Base-by-base conservation (phyloP, 2,888 invertebrate genomes). In the Drepana falcataria region DNA sequence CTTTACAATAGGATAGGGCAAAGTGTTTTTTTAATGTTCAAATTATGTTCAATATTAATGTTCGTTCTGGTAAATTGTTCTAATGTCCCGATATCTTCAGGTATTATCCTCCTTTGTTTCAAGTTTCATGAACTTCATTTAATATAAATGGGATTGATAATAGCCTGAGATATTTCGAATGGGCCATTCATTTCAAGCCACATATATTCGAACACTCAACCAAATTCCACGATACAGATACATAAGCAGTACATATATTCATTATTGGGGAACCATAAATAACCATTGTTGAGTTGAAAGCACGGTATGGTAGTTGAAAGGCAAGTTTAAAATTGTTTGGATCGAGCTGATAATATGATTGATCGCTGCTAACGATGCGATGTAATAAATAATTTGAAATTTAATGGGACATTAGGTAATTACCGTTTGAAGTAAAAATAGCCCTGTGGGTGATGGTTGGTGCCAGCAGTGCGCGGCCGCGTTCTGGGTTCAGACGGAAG, bases 401-500 rank as follows among this genome's bases (percentile, higher is more conserved):
- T 40, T 41, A 40, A 51, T 51, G 40, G 41, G 51, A 6, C 37
- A 40, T 51, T 51, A 41, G 51, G 51, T 51, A 34, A 51, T 51
- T 48, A 57, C 40, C 53, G 56, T 60, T 56, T 63, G 59, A 55
- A 55, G 54, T 63, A 57, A 65, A 69, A 71, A 71, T 69, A 71
- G 67, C 55, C 57, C 51, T 53, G 55, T 61, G 59, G 44, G 60
- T 53, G 59, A 60, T 55, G 58, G 52, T 59, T 58, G 57, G 55
- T 59, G 60, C 63, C 60, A 61, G 55, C 64, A 63, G 60, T 60
- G 59, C 56, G 69, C 67, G 68, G 68, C 59, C 68, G 56, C 58
- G 59, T 69, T 72, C 74, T 73, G 74, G 68, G 72, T 71, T 77
- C 68, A 65, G 61, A 64, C 65, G 63, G 64, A 66, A 71, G 76